Evolutionary conservation across 2,113 vertebrate species (phyloP), one percentile per base, ranked within the genome.

Genomic region (Pseudopipra pipra): DNA sequence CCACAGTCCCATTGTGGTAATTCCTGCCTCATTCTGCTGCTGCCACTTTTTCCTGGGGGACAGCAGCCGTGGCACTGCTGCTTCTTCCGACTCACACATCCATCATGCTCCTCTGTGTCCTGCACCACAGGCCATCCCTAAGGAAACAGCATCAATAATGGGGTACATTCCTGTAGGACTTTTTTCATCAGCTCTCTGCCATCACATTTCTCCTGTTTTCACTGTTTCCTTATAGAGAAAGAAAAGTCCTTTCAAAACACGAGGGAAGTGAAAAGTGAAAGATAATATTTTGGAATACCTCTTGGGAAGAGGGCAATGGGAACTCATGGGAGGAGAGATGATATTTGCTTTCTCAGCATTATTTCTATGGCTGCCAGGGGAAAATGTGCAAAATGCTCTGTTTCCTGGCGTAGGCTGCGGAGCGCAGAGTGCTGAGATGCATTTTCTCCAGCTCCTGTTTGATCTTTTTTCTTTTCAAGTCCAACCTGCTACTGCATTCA

Each of bases 391-490:
- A 14, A 27, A 75, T 0, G 0, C 7, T 44, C 6, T 44, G 8
- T 85, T 94, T 73, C 79, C 87, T 9, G 1, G 33, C 8, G n/a
- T 15, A 10, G 8, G 46, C 62, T 66, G 52, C 23, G 59, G 19
- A 41, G 61, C 1, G 3, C 67, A 71, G 71, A 81, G 43, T 77
- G 72, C 85, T 86, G 90, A 90, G 87, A 39, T 81, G 82, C 47
- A 14, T 95, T 96, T 95, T 93, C 70, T 82, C 55, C 55, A 7
- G 22, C 67, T 92, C 6, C 5, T 67, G 30, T 94, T 96, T 88
- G 75, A 95, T 91, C 75, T 93, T 76, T 66, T 84, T 46, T 51
- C 78, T 82, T 88, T 90, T 79, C 85, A 68, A 95, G 87, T 85
- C 81, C 67, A 79, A 51, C 63, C 75, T 74, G 75, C 74, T 82